Conservation (phyloP, 2,888 invertebrate genomes). For the Lithophane socia region DNA sequence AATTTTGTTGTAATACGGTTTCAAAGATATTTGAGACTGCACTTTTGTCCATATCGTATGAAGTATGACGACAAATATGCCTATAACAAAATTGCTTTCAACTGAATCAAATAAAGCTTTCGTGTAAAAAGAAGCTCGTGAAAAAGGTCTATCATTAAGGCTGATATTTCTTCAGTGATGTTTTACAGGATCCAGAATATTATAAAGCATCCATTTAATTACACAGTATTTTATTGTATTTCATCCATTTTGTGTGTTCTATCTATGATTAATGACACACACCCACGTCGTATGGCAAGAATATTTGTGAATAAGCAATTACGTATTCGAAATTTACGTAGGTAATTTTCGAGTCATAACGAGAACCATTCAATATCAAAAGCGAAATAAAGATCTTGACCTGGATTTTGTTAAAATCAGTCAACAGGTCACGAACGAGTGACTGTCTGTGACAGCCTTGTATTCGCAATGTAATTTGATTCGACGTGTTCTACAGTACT, state of each 20-base stretch:
- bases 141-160: neutral
- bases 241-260: conserved; percentile 31
- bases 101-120: neutral
- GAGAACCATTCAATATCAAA: conserved; percentile 81
- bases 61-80: neutral
- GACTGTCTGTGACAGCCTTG: conserved; percentile 87
- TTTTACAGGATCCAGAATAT: neutral
- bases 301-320: conserved; percentile 52
- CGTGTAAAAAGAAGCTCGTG: neutral
- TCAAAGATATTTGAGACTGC: neutral
- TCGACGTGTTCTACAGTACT: conserved; percentile 79
- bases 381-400: conserved; percentile 88
- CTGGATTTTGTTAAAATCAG: conserved; percentile 87
- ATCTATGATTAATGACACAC: conserved; percentile 17
- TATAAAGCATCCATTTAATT: neutral
- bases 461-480: conserved; percentile 79
- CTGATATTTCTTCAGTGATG: neutral
- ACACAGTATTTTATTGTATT: conserved; percentile 6
- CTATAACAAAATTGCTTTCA: neutral
- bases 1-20: neutral
- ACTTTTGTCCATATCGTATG: neutral
- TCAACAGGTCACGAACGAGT: conserved; percentile 89
- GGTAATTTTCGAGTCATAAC: conserved; percentile 67
- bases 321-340: conserved; percentile 53
- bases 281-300: conserved; percentile 25